These are phyloP conservation scores for Macropis europaea DNA, from an alignment of 2,888 invertebrate species.

Conservation along the genomic window DNA sequence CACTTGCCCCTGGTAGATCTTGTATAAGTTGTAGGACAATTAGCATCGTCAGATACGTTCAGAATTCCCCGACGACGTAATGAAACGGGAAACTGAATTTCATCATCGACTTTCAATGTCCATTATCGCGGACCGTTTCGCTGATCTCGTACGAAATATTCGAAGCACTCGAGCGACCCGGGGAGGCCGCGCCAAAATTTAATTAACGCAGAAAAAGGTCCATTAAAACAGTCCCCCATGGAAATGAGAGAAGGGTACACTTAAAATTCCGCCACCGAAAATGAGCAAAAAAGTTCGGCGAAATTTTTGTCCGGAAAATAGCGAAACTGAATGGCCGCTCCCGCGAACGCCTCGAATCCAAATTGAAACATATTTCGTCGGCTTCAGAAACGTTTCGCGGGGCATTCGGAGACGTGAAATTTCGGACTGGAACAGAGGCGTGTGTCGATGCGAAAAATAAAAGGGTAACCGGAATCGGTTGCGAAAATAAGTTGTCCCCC, in stretches of 20 bases:
- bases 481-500: constrained; percentile 45
- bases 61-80: background rate
- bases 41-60: too few relatives aligned
- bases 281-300: constrained; percentile 12
- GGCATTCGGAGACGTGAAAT: background rate
- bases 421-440: too few relatives aligned
- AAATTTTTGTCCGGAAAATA: constrained; percentile 14
- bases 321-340: background rate
- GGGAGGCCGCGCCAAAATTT: constrained; percentile 35
- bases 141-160: constrained; percentile 39
- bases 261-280: constrained; percentile 36
- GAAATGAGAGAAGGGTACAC: constrained; percentile 38
- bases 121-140: constrained; percentile 22
- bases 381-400: background rate
- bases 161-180: constrained; percentile 34
- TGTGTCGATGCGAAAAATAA: background rate
- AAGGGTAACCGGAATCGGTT: constrained; percentile 35
- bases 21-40: too few relatives aligned
- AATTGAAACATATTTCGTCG: background rate
- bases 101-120: constrained; percentile 43
- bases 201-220: constrained; percentile 49
- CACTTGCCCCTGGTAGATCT: too few relatives aligned
- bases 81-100: constrained; percentile 2
- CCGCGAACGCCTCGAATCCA: background rate
- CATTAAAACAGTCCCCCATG: constrained; percentile 41